Percentiles rank a stretch among this genome's conserved stretches.
Conservation (phyloP, 2,113 vertebrate species). For the Osmerus mordax region DNA sequence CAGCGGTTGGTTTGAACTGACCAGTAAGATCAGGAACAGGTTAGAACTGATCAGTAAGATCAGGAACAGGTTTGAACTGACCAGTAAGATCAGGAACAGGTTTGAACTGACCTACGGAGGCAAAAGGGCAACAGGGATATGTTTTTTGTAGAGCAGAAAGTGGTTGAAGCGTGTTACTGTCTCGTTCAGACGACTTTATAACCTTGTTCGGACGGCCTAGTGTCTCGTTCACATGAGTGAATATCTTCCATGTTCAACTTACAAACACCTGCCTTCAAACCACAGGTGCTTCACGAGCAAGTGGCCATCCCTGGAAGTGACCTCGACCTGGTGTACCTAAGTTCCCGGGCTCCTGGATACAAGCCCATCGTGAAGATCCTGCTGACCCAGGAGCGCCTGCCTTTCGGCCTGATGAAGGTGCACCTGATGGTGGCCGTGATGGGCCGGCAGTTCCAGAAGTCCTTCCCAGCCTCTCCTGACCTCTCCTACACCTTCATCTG, state of each 20-base stretch:
- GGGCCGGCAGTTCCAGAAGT: conserved; percentile 95
- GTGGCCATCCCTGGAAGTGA: conserved; percentile 93
- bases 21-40: no score
- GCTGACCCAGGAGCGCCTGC: conserved; percentile 88
- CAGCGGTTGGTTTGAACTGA: no score
- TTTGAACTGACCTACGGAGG: no score
- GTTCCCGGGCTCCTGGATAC: conserved; percentile 92
- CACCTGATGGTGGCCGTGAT: conserved; percentile 98
- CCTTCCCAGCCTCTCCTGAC: conserved; percentile 94
- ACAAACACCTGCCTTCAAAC: conserved; percentile 3
- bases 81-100: no score
- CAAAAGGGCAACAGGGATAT: no score
- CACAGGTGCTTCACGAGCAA: conserved; percentile 93
- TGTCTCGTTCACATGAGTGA: no score
- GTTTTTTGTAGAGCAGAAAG: no score
- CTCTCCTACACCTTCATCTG: conserved; percentile 97
- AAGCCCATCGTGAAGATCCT: conserved; percentile 96
- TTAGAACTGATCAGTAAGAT: no score
- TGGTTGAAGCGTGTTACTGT: no score
- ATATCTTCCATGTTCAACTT: background rate
- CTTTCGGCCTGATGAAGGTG: conserved; percentile 96
- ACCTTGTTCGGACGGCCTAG: no score
- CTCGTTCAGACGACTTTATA: no score
- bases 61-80: no score
- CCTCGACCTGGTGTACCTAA: conserved; percentile 91